Percentiles rank a stretch among this genome's conserved stretches.
phyloP scores from a whole-genome alignment of 1,140 invertebrate genomes.

The Sycophaga agraensis region DNA sequence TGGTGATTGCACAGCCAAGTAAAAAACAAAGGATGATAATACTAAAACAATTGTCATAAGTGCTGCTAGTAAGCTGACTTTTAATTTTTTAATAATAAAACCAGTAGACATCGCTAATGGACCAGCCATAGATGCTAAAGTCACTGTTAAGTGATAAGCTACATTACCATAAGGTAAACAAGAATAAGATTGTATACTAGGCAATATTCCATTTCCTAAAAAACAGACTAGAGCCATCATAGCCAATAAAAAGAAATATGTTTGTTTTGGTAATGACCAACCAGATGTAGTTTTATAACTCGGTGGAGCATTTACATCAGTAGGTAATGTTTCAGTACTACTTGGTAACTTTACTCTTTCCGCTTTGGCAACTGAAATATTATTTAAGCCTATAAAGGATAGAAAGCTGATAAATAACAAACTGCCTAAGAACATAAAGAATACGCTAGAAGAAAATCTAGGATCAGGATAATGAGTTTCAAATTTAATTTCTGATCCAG shows the following conservation, averaged over 20 bases:
- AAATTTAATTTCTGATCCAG: conserved; percentile 32
- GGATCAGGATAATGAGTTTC: conserved; percentile 57
- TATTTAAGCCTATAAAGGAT: conserved; percentile 63
- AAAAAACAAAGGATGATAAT: conserved; percentile 68
- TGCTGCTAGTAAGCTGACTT: conserved; percentile 60
- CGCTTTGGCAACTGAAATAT: conserved; percentile 38
- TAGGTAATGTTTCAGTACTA: conserved; percentile 48
- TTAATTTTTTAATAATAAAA: conserved; percentile 70
- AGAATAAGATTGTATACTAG: conserved; percentile 84
- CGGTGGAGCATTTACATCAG: conserved; percentile 47
- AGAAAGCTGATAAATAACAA: conserved; percentile 62
- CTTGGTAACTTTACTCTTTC: conserved; percentile 47
- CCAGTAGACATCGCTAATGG: conserved; percentile 80
- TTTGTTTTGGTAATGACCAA: conserved; percentile 48
- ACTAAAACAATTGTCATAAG: conserved; percentile 59
- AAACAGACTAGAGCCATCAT: conserved; percentile 64
- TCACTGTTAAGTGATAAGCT: conserved; percentile 81
- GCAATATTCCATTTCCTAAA: conserved; percentile 76
- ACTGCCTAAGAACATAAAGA: conserved; percentile 70
- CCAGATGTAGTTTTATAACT: conserved; percentile 50
- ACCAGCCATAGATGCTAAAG: conserved; percentile 80
- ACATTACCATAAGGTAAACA: conserved; percentile 82
- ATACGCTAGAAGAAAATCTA: conserved; percentile 65
- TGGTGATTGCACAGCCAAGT: conserved; percentile 74
- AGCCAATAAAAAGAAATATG: conserved; percentile 58